Evolutionary conservation across 2,888 invertebrate genomes (phyloP), one percentile per base, ranked within the genome.

Genomic region (Thereva unica): DNA sequence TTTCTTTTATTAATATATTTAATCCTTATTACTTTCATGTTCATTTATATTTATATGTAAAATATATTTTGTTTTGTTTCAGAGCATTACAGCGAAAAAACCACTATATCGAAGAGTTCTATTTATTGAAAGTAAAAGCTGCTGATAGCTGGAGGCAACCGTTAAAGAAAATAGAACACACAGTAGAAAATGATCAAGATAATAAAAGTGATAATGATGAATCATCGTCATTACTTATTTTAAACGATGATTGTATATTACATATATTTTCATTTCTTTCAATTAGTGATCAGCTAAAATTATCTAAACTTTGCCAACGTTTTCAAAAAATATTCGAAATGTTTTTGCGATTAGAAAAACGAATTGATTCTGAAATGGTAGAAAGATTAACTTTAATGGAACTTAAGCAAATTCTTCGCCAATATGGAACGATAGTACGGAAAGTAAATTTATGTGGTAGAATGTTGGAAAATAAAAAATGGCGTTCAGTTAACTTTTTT

Each of bases 91-190:
- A 8, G 37, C n/a, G 9, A 10, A 10, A 40, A 8, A 10, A 38
- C 1, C 45, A 59, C 54, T 8, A 9, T 9, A 56, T 64, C 4
- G 8, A 6, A 4, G 23, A 10, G 4, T 40, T 9, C n/a, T 52
- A 45, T 38, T 50, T 64, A 44, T 47, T 37, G 38, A 12, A 10
- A 47, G 53, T 64, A 10, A 64, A 64, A 35, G 44, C 63, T 10
- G 69, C 69, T 8, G 67, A 69, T 45, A 69, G 67, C 23, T 69
- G 69, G 69, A 69, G 64, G 45, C 69, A 69, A 35, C 69, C 69
- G n/a, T 23, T 50, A 10, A 5, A 50, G 34, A 34, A 47, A 45
- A 45, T 37, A n/a, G 23, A 52, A n/a, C 10, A 38, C 8, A 38
- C 23, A 38, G 10, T 1, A 12, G 4, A 9, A 54, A 63, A 44